Evolutionary conservation across 2,113 vertebrate species (phyloP).

Genomic region (Stigmatopora argus): DNA sequence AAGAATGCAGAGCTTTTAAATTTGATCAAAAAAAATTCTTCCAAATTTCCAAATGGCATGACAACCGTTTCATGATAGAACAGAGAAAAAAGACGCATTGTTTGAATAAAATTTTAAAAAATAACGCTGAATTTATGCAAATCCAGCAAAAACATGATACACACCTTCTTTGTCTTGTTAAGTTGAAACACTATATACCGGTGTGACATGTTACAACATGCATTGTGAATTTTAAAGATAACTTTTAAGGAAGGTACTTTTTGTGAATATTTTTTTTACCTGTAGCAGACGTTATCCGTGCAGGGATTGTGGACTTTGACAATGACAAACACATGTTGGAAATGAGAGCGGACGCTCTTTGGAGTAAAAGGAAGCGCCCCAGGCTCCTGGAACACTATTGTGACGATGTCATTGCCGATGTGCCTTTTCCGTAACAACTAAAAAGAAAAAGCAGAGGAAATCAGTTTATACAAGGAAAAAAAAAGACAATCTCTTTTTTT

Average conservation of each 20-base stretch:
- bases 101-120: too few relatives aligned
- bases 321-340: conserved; percentile 96
- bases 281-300: conserved; percentile 95
- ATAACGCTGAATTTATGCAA: conserved; percentile 22
- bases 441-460: background rate
- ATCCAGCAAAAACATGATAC: conserved; percentile 45
- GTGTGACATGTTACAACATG: conserved; percentile 16
- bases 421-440: conserved; percentile 95
- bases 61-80: conserved; percentile 52
- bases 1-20: conserved; percentile 30
- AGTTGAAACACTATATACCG: conserved; percentile 3
- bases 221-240: conserved; percentile 3
- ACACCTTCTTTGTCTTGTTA: conserved; percentile 23
- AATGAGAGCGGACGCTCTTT: conserved; percentile 94
- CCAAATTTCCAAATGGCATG: conserved; percentile 62
- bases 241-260: background rate
- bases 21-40: conserved; percentile 38
- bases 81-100: too few relatives aligned
- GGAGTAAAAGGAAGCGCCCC: conserved; percentile 95
- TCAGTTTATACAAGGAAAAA: conserved; percentile 1
- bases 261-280: conserved; percentile 69
- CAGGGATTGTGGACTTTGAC: conserved; percentile 94
- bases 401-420: conserved; percentile 98
- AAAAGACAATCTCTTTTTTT: background rate
- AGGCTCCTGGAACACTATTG: conserved; percentile 97